A percentile compares a stretch with the other conserved stretches of the same genome.
Evolutionary conservation across 2,113 vertebrate genomes (phyloP).

Genomic region (Chamaetylas fuelleborni): DNA sequence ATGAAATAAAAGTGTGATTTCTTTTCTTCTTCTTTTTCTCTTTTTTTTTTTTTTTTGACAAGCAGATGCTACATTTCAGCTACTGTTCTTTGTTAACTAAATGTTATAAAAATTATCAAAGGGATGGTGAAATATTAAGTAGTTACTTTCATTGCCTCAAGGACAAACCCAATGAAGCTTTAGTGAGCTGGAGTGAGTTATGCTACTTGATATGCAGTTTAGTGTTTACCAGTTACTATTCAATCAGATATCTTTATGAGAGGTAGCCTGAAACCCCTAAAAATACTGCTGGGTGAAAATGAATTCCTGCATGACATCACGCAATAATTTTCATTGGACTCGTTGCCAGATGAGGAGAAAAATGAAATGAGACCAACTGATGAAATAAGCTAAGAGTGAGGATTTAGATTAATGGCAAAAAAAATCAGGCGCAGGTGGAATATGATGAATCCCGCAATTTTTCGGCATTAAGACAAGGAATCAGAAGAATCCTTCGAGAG

Average conservation of each 20-base stretch:
- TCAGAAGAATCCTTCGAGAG: conserved; percentile 42
- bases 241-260: conserved; percentile 9
- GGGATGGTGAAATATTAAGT: conserved; percentile 60
- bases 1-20: background rate
- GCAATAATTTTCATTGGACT: conserved; percentile 24
- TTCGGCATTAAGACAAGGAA: conserved; percentile 61
- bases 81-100: background rate
- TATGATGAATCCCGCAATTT: conserved; percentile 50
- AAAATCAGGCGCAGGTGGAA: conserved; percentile 39
- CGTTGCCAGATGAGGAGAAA: background rate
- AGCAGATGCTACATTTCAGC: background rate
- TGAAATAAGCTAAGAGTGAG: conserved; percentile 14
- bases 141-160: conserved; percentile 38
- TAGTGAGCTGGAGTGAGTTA: conserved; percentile 22
- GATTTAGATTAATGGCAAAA: conserved; percentile 13
- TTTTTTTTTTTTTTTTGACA: background rate
- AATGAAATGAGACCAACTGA: conserved; percentile 47
- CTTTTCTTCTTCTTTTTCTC: background rate
- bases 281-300: conserved; percentile 1
- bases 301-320: conserved; percentile 29
- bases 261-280: conserved; percentile 42
- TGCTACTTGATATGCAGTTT: conserved; percentile 28
- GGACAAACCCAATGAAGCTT: conserved; percentile 1
- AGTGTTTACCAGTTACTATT: conserved; percentile 39
- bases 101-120: conserved; percentile 48